These are phyloP conservation scores for Vanacampus margaritifer DNA, from an alignment of 2,113 vertebrate genomes.

Conservation along the genomic window DNA sequence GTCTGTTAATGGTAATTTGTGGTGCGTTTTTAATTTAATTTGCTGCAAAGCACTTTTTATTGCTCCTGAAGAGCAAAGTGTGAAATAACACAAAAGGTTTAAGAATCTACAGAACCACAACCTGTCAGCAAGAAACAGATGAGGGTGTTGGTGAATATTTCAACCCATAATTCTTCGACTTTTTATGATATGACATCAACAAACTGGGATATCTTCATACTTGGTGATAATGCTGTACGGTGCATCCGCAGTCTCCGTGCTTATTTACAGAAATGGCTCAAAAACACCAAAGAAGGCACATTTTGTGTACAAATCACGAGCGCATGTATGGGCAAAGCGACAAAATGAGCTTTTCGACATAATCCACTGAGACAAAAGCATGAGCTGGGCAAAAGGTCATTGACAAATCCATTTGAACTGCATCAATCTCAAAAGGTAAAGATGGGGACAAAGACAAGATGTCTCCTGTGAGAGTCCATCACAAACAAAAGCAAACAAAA, in stretches of 20 bases:
- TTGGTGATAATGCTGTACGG: not conserved
- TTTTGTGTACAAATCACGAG: not conserved
- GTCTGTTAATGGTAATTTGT: too few species aligned
- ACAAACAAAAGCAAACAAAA: not conserved
- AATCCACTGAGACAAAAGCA: conserved; percentile 1
- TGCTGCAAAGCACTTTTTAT: too few species aligned
- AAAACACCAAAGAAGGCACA: not conserved
- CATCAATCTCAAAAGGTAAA: not conserved
- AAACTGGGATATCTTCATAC: not conserved
- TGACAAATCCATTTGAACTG: not conserved
- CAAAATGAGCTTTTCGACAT: conserved; percentile 1
- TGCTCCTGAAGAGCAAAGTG: too few species aligned
- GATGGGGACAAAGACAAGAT: not conserved
- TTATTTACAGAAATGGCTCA: not conserved
- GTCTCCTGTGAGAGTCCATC: not conserved
- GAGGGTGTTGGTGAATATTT: not conserved
- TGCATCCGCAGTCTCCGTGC: not conserved
- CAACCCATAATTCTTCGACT: not conserved
- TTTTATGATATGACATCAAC: not conserved
- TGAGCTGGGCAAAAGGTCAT: not conserved
- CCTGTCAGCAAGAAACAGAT: not conserved
- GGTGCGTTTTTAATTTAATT: too few species aligned
- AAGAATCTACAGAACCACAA: too few species aligned
- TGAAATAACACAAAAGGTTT: too few species aligned
- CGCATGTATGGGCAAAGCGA: not conserved